Percentiles rank a stretch among this genome's conserved stretches.
Conservation (phyloP, 2,797 vertebrate species). For the Heteromormyrus szaboi region DNA sequence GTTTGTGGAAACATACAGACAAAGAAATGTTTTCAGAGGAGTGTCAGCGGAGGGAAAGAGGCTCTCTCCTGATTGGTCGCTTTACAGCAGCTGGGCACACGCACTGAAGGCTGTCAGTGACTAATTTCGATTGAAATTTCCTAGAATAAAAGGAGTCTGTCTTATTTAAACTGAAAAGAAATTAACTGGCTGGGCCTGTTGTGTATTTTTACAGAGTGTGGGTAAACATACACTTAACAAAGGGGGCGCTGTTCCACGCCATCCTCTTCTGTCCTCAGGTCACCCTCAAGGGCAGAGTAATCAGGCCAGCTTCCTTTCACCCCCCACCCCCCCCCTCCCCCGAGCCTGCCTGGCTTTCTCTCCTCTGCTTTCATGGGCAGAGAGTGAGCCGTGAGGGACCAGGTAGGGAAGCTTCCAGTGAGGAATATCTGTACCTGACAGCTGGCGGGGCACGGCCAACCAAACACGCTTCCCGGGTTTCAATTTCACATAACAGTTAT, state of each 20-base stretch:
- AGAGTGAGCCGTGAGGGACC: not conserved
- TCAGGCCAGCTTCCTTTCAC: not conserved
- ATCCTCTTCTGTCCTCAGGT: not conserved
- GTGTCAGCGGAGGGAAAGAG: not conserved
- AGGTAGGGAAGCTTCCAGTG: not conserved
- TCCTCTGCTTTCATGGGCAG: not conserved
- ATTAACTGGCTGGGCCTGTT: conserved; percentile 29
- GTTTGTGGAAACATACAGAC: not conserved
- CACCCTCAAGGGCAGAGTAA: not conserved
- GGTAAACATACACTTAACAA: conserved; percentile 34
- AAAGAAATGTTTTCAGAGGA: not conserved
- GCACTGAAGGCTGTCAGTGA: not conserved
- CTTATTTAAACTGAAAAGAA: conserved; percentile 10
- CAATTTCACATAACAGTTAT: conserved; percentile 9
- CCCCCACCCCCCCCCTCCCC: no score
- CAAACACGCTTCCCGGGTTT: not conserved
- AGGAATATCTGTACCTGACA: conserved; percentile 4
- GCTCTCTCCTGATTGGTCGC: not conserved
- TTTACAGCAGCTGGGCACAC: not conserved
- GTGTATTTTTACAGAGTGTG: conserved; percentile 28
- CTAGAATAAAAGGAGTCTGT: not conserved
- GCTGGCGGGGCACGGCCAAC: not conserved
- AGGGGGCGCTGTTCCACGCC: not conserved
- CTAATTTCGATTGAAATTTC: not conserved
- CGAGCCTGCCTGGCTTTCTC: not conserved